These are phyloP conservation scores for Ptilodon capucinus DNA, from an alignment of 2,888 invertebrate species.

Conservation along the genomic window DNA sequence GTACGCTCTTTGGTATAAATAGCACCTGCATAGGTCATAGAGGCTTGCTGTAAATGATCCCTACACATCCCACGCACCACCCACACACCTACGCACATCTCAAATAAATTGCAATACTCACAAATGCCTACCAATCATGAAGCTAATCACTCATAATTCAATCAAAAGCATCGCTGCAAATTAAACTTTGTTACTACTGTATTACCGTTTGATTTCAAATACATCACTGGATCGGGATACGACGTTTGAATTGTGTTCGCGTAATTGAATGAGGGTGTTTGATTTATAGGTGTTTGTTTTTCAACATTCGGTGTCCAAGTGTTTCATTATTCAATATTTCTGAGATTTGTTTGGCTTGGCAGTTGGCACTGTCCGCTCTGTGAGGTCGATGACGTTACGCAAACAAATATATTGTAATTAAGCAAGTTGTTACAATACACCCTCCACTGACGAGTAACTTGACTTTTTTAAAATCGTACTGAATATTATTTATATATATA, in stretches of 20 bases:
- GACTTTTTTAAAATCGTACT: too few species aligned
- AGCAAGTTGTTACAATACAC: too few species aligned
- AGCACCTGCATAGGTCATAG: constrained; percentile 57
- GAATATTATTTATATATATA: too few species aligned
- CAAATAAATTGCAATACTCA: constrained; percentile 28
- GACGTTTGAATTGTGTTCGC: background rate
- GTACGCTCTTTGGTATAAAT: constrained; percentile 45
- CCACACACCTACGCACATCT: constrained; percentile 26
- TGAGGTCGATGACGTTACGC: constrained; percentile 24
- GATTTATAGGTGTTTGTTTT: background rate
- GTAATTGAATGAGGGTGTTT: background rate
- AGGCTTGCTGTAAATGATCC: constrained; percentile 35
- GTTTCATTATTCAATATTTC: constrained; percentile 15
- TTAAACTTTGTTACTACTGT: background rate
- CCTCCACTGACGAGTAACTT: too few species aligned
- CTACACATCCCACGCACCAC: constrained; percentile 52
- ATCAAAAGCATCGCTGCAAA: background rate
- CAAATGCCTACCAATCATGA: constrained; percentile 39
- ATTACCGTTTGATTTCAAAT: background rate
- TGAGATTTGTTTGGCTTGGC: constrained; percentile 18
- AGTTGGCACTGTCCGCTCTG: constrained; percentile 1
- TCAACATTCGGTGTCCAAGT: constrained; percentile 38
- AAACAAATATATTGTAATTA: constrained; percentile 5
- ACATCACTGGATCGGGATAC: background rate
- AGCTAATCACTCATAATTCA: background rate